Evolutionary conservation across 2,113 vertebrate species (phyloP), one percentile per base, ranked within the genome.

Genomic region (Haemorhous mexicanus): DNA sequence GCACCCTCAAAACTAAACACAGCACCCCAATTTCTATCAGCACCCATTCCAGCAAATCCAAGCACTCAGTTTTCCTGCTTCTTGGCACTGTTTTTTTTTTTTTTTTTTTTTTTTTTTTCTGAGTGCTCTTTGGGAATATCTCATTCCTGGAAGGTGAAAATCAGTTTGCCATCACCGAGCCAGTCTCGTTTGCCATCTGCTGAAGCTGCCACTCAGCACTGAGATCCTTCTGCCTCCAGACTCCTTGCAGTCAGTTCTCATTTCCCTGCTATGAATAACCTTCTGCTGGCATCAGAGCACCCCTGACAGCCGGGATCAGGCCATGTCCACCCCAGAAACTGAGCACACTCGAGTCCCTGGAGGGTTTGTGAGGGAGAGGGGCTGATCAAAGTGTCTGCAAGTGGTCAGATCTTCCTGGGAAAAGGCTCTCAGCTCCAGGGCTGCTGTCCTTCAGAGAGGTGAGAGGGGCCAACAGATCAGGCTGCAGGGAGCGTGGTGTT

Each of bases 331-430:
- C 78, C 49, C 55, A 69, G 20, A 50, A 92, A 39, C 2, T 13
- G 32, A 69, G 6, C 30, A 39, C 11, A 4, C 39, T 66, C 6
- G 0, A 82, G 66, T 9, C 10, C 12, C 11, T 0, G 1, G 53
- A 37, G 83, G 32, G 5, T 70, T 58, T 63, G 17, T 39, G 64
- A 85, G 47, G 70, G 47, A 44, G 12, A 82, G 13, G 10, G 16
- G 66, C 46, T 21, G 46, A 7, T 11, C 2, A 0, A 43, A 61
- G 35, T 11, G 21, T 35, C 35, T 91, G 32, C 15, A 37, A 15
- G 26, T 23, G 59, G 7, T 19, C 4, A 1, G 28, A 22, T 37
- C 24, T 16, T 50, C 28, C 44, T 28, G 49, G 52, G 53, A 61
- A 84, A 61, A 68, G 32, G 3, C 7, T 76, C 28, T 30, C 21